A percentile compares a stretch with the other conserved stretches of the same genome.
Evolutionary conservation across 1,140 invertebrate genomes (phyloP).

Genomic region (Calephelis virginiensis): DNA sequence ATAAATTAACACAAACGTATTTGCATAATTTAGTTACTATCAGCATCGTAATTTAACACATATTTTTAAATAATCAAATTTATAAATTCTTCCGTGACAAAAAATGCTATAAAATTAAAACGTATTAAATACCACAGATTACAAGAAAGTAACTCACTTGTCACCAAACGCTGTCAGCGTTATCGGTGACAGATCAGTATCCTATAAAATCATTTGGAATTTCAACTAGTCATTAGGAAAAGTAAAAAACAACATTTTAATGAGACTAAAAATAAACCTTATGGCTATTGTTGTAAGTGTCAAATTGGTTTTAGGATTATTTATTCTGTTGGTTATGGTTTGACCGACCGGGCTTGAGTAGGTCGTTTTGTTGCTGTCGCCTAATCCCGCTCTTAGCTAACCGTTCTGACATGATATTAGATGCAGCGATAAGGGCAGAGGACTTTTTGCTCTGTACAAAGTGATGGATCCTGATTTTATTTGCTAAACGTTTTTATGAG

Average conservation of each 20-base stretch:
- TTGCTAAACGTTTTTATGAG: background rate
- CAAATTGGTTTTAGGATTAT: constrained; percentile 15
- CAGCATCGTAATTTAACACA: constrained; percentile 1
- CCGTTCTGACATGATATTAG: constrained; percentile 73
- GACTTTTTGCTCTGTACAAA: constrained; percentile 27
- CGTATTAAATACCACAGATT: constrained; percentile 59
- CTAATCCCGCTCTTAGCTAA: constrained; percentile 74
- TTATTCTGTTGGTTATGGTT: constrained; percentile 22
- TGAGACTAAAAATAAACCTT: constrained; percentile 32
- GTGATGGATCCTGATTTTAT: background rate
- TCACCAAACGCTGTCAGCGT: constrained; percentile 64
- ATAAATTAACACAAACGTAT: constrained; percentile 1
- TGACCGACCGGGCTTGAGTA: constrained; percentile 33
- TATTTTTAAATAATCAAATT: background rate
- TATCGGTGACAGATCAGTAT: constrained; percentile 75
- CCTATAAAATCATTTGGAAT: constrained; percentile 63
- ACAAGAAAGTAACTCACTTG: constrained; percentile 67
- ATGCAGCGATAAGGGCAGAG: constrained; percentile 58
- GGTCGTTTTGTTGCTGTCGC: constrained; percentile 69
- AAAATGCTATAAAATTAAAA: constrained; percentile 52
- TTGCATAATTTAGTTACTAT: background rate
- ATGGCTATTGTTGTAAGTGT: constrained; percentile 24
- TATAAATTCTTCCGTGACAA: constrained; percentile 16
- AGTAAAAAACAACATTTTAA: constrained; percentile 36
- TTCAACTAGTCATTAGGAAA: constrained; percentile 56